Conservation (phyloP, 2,113 vertebrate genomes). For the Bufo gargarizans region DNA sequence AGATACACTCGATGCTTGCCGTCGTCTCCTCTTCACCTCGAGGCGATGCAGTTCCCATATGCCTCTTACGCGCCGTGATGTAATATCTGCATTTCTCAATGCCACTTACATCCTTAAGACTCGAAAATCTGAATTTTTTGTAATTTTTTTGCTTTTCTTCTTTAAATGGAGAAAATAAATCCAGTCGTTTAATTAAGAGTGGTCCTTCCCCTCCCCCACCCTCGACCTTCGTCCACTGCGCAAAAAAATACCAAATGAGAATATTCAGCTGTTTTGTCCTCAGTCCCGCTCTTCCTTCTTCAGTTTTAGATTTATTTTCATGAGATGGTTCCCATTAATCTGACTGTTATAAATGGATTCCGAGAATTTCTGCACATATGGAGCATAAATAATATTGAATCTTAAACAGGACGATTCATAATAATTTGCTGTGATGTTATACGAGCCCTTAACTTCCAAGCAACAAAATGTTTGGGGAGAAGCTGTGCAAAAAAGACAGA, state of each 20-base stretch:
- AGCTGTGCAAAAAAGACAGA: neutral
- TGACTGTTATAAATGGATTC: conserved; percentile 39
- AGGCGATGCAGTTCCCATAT: conserved; percentile 41
- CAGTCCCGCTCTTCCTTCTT: neutral
- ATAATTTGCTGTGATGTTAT: neutral
- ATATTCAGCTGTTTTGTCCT: neutral
- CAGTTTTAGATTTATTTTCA: conserved; percentile 6
- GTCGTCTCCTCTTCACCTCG: conserved; percentile 22
- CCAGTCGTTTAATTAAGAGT: conserved; percentile 8
- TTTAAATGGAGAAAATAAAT: neutral
- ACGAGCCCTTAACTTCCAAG: neutral
- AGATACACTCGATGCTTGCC: conserved; percentile 1
- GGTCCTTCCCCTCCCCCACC: neutral
- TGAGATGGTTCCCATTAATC: conserved; percentile 41
- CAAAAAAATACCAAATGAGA: neutral
- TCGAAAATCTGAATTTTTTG: neutral
- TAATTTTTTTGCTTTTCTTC: neutral
- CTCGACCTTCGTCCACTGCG: neutral
- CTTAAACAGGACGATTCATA: conserved; percentile 27
- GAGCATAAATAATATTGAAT: conserved; percentile 32
- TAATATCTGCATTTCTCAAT: conserved; percentile 8
- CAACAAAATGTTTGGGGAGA: neutral
- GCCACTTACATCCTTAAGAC: neutral
- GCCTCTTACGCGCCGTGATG: conserved; percentile 11
- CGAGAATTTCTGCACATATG: conserved; percentile 30